These are phyloP conservation scores for Conus canariensis DNA, from an alignment of 2,888 invertebrate genomes.

Conservation along the genomic window DNA sequence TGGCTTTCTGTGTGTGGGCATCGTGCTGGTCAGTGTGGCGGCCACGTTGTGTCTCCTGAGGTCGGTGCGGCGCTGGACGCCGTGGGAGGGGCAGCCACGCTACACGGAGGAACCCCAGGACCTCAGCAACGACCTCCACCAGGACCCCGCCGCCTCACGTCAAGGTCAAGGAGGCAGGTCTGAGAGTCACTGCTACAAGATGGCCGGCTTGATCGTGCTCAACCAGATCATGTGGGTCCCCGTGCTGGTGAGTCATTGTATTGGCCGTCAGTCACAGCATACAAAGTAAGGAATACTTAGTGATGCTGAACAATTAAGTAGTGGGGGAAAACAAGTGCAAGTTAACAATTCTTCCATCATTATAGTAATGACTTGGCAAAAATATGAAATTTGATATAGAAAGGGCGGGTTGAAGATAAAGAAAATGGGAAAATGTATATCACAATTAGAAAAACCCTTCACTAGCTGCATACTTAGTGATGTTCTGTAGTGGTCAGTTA, in stretches of 20 bases:
- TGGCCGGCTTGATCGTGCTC: conserved; percentile 43
- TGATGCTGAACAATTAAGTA: no score
- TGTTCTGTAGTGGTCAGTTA: no score
- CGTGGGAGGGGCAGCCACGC: conserved; percentile 39
- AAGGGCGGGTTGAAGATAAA: no score
- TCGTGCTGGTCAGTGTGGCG: conserved; percentile 46
- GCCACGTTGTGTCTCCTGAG: conserved; percentile 50
- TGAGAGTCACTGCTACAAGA: conserved; percentile 33
- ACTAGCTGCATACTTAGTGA: no score
- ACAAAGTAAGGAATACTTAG: no score
- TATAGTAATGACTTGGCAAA: no score
- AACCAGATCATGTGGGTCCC: conserved; percentile 53
- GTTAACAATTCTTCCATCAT: no score
- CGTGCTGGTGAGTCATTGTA: conserved; percentile 6
- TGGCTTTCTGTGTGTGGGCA: conserved; percentile 60
- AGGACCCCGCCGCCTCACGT: not conserved
- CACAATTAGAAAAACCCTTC: no score
- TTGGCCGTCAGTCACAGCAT: no score
- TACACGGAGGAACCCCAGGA: conserved; percentile 31
- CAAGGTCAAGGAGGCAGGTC: not conserved
- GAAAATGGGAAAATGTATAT: no score
- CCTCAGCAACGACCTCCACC: not conserved
- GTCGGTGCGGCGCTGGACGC: not conserved
- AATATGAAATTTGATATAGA: no score
- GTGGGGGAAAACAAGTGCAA: no score